phyloP scores from a whole-genome alignment of 2,797 vertebrate genomes.

The Ceryle rudis region DNA sequence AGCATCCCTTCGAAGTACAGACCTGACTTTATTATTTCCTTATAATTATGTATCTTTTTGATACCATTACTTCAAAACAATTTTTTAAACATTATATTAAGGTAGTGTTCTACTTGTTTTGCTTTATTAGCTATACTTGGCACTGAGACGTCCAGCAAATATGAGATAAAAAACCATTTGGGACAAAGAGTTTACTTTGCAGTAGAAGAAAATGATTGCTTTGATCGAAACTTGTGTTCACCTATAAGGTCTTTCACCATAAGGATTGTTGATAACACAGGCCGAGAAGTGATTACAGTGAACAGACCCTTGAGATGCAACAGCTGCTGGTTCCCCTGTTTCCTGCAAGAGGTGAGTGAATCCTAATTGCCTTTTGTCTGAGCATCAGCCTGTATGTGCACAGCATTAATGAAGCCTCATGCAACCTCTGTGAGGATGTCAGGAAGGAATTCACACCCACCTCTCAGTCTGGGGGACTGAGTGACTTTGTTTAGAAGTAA shows the following conservation, averaged over 20 bases:
- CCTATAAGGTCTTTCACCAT: slow-evolving; percentile 90
- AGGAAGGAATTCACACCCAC: neutral
- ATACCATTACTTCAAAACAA: neutral
- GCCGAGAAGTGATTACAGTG: slow-evolving; percentile 90
- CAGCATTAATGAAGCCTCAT: neutral
- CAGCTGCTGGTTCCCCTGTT: slow-evolving; percentile 94
- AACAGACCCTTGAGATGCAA: slow-evolving; percentile 92
- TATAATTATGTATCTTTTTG: neutral
- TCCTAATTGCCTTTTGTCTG: neutral
- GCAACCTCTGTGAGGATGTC: neutral
- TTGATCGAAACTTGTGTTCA: slow-evolving; percentile 90
- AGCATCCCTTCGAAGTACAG: neutral
- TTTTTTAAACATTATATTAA: neutral
- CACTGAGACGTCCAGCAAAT: slow-evolving; percentile 95
- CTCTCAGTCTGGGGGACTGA: accelerated
- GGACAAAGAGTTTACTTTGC: slow-evolving; percentile 96
- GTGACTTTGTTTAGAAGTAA: accelerated
- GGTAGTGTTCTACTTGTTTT: neutral
- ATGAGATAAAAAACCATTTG: slow-evolving; percentile 91
- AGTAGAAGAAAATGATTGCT: slow-evolving; percentile 92
- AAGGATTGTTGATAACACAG: slow-evolving; percentile 87
- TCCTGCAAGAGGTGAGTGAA: slow-evolving; percentile 90
- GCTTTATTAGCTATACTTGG: slow-evolving; percentile 88
- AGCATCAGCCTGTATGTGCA: accelerated
- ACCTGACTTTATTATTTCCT: neutral